Evolutionary conservation across 1,140 invertebrate species (phyloP), one percentile per base, ranked within the genome.

Genomic region (Lucilia cuprina): DNA sequence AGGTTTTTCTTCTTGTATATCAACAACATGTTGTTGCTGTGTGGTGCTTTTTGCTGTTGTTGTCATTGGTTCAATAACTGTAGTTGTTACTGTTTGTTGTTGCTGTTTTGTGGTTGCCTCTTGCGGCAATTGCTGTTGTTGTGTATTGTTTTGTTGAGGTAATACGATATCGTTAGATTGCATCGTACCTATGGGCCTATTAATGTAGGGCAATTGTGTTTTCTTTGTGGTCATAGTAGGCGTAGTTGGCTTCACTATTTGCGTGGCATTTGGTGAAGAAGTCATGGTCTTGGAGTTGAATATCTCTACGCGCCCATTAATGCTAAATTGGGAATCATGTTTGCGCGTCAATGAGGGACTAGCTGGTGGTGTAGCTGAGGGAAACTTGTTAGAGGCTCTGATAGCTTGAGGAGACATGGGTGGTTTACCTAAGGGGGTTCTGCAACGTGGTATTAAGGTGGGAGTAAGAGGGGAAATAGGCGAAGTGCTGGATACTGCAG

Each of bases 221-320:
- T 86, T 86, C 78, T 85, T 88, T 74, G 84, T 60, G 8, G n/a
- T 86, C 82, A 84, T 87, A 13, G 21, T 35, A 35, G 82, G 82
- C 19, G 47, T n/a, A 21, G 82, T 82, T 13, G 82, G 47, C 5
- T 19, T 19, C 47, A 49, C 34, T 21, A 12, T 25, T 10, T 5
- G 21, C 50, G 89, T 85, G 74, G 84, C 75, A 34, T 82, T 86
- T 75, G 89, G 87, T 8, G 89, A 84, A 34, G 84, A 86, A 2
- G 86, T 86, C 82, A 90, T 83, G 35, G 87, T 87, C 10, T 88
- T 86, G 13, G 89, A 90, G 74, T 90, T 90, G 35, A 90, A 90
- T 47, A 90, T 90, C 83, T 90, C 89, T 0, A 90, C 89, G 8
- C 89, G 88, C 12, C 89, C 89, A 83, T 90, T 90, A 17, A 90